Percentiles rank a stretch among this genome's conserved stretches.
Conservation (phyloP, 2,888 invertebrate genomes). For the Drosophila bunnanda region DNA sequence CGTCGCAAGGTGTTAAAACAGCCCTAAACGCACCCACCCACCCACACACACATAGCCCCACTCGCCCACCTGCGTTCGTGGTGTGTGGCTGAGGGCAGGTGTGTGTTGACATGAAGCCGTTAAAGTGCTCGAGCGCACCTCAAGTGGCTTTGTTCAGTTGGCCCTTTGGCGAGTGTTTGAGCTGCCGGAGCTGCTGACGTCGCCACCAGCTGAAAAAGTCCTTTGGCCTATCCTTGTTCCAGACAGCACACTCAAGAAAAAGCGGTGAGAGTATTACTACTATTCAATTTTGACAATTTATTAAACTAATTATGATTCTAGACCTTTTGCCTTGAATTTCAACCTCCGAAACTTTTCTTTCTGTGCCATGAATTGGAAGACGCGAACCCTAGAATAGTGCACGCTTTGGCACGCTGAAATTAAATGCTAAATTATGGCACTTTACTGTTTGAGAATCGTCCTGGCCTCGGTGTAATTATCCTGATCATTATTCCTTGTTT, state of each 20-base stretch:
- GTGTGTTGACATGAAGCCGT: conserved; percentile 79
- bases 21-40: conserved; percentile 63
- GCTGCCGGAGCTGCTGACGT: conserved; percentile 46
- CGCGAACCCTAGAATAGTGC: conserved; percentile 36
- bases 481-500: conserved; percentile 76
- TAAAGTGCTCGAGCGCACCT: conserved; percentile 80
- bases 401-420: conserved; percentile 52
- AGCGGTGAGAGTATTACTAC: too few species aligned
- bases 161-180: conserved; percentile 77
- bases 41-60: conserved; percentile 28
- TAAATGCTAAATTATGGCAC: conserved; percentile 76
- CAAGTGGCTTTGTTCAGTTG: conserved; percentile 80
- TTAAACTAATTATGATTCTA: background rate
- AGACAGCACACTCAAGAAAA: conserved; percentile 2
- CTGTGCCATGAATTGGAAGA: conserved; percentile 15
- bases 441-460: conserved; percentile 72
- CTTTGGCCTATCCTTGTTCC: conserved; percentile 3
- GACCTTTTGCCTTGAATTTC: background rate
- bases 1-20: conserved; percentile 76
- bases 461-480: conserved; percentile 73
- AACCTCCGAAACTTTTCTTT: background rate
- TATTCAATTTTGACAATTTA: background rate
- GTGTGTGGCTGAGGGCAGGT: conserved; percentile 29
- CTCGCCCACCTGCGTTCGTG: conserved; percentile 12
- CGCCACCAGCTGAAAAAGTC: conserved; percentile 30